Percentiles rank a stretch among this genome's conserved stretches.
Conservation (phyloP, 2,797 vertebrate genomes). For the Gymnopithys bicolor region DNA sequence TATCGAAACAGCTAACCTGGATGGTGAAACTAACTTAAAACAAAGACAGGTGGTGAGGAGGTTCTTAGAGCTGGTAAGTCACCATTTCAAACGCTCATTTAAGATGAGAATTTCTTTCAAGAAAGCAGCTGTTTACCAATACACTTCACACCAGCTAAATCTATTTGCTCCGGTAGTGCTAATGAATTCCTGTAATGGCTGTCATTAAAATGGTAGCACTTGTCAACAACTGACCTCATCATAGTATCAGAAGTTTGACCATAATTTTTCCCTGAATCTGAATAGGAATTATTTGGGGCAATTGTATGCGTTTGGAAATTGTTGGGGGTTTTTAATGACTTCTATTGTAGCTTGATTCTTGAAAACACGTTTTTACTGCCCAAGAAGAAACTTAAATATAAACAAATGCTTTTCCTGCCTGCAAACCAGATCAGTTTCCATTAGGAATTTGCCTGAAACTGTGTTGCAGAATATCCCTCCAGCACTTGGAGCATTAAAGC, state of each 20-base stretch:
- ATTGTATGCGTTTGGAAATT: conserved; percentile 39
- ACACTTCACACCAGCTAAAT: background rate
- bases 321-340: background rate
- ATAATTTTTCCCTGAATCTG: conserved; percentile 21
- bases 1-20: conserved; percentile 96
- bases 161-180: background rate
- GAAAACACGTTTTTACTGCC: conserved; percentile 16
- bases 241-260: background rate
- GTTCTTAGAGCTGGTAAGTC: conserved; percentile 93
- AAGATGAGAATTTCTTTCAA: background rate
- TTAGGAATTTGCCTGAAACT: conserved; percentile 33
- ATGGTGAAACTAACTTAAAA: conserved; percentile 97
- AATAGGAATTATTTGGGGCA: conserved; percentile 50
- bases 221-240: conserved; percentile 25
- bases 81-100: background rate
- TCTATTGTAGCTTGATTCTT: conserved; percentile 43
- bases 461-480: background rate
- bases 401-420: conserved; percentile 30
- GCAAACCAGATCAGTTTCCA: conserved; percentile 25
- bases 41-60: conserved; percentile 93
- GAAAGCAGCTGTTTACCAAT: background rate
- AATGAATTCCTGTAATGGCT: background rate
- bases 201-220: background rate
- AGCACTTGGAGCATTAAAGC: background rate
- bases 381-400: background rate